A percentile compares a stretch with the other conserved stretches of the same genome.
Conservation (phyloP, 2,797 vertebrate genomes). For the Schizothorax lantsangensis region DNA sequence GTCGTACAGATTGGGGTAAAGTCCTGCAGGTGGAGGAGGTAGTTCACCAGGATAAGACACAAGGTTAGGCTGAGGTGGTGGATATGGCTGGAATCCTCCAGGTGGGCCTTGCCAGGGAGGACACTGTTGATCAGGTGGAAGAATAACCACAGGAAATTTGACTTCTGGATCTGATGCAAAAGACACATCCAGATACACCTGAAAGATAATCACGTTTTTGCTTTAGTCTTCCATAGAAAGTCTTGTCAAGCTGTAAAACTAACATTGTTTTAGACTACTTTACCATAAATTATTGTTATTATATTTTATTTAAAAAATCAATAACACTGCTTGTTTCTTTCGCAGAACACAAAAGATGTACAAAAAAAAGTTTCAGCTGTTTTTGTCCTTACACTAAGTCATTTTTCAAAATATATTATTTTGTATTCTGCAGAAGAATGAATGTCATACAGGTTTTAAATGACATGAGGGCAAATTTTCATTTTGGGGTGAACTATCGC, state of each 20-base stretch:
- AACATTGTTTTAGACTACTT: too few species aligned
- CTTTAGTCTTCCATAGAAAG: background rate
- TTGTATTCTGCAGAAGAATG: too few species aligned
- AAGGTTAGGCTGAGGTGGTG: conserved; percentile 2
- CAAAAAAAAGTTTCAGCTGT: too few species aligned
- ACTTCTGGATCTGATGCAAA: conserved; percentile 51
- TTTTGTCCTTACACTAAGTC: too few species aligned
- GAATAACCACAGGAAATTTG: conserved; percentile 47
- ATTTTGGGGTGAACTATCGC: too few species aligned
- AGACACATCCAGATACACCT: conserved; percentile 61
- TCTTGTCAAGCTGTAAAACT: background rate
- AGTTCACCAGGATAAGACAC: conserved; percentile 22
- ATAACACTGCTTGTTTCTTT: too few species aligned
- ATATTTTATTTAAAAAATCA: too few species aligned
- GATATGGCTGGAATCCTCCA: conserved; percentile 3
- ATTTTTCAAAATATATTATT: too few species aligned
- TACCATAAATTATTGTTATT: too few species aligned
- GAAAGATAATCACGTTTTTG: conserved; percentile 16
- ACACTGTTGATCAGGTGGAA: conserved; percentile 18
- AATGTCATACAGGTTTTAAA: too few species aligned
- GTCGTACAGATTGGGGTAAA: conserved; percentile 30
- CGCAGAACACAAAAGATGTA: too few species aligned
- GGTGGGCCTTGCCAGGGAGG: conserved; percentile 18
- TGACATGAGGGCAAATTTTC: too few species aligned
- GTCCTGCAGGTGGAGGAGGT: conserved; percentile 42